Percentiles rank a stretch among this genome's conserved stretches.
Conservation (phyloP, 92 coral and sea anemone species). For the Umimayanthus kanabou region DNA sequence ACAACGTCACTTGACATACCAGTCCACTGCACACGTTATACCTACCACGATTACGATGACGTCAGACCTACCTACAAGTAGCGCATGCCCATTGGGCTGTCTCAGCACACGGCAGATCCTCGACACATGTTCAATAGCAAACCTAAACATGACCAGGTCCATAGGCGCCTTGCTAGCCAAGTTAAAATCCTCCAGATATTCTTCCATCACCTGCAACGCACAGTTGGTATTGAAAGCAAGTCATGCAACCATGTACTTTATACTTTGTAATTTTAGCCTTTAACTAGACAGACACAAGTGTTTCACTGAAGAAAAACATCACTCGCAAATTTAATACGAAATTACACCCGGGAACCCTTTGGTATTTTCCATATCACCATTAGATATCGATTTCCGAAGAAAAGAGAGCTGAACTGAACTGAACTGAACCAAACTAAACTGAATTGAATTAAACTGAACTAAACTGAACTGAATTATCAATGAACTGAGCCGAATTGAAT, state of each 20-base stretch:
- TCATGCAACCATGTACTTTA: neutral
- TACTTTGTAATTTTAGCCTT: too few relatives aligned
- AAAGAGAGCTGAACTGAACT: neutral
- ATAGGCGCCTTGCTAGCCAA: conserved; percentile 91
- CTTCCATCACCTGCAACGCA: conserved; percentile 71
- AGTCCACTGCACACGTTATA: too few relatives aligned
- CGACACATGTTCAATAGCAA: conserved; percentile 97
- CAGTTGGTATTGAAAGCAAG: too few relatives aligned
- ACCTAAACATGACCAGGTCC: conserved; percentile 94
- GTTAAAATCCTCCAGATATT: conserved; percentile 91
- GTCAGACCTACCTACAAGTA: conserved; percentile 78
- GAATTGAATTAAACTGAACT: neutral
- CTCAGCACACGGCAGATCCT: conserved; percentile 92
- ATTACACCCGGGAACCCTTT: too few relatives aligned
- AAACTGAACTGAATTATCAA: neutral
- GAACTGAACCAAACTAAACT: neutral
- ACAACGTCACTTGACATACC: neutral
- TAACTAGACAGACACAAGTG: too few relatives aligned
- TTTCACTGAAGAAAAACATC: too few relatives aligned
- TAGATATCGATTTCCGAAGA: too few relatives aligned
- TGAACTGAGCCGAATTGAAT: too few relatives aligned
- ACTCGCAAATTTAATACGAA: too few relatives aligned
- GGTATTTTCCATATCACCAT: too few relatives aligned
- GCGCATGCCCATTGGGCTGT: conserved; percentile 96
- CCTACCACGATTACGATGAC: neutral